phyloP scores from a whole-genome alignment of 2,888 invertebrate species.

The Holacanthella duospinosa region DNA sequence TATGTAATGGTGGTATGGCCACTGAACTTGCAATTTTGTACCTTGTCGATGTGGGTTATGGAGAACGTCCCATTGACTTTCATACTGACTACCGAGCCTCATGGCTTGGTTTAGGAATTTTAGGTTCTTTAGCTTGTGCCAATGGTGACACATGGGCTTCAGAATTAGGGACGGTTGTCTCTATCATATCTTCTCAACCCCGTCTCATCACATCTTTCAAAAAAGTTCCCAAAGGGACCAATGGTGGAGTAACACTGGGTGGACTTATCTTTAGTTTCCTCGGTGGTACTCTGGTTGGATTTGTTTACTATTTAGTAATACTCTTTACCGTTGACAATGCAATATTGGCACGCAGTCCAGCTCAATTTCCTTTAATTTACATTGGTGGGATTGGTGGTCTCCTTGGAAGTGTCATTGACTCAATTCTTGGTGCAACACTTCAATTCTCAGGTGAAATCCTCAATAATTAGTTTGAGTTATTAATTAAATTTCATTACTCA shows the following conservation, averaged over 20 bases:
- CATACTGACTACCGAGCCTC: constrained; percentile 61
- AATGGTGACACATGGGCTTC: constrained; percentile 88
- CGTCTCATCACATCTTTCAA: constrained; percentile 61
- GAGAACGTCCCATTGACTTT: constrained; percentile 70
- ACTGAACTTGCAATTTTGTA: constrained; percentile 65
- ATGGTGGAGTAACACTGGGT: constrained; percentile 64
- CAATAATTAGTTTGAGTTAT: no score
- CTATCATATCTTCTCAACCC: constrained; percentile 52
- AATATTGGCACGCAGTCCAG: constrained; percentile 51
- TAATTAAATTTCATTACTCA: constrained; percentile 3
- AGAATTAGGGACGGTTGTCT: constrained; percentile 68
- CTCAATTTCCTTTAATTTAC: constrained; percentile 65
- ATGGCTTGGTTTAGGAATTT: constrained; percentile 67
- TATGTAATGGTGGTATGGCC: constrained; percentile 84
- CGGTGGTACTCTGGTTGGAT: constrained; percentile 61
- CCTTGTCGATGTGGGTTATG: constrained; percentile 65
- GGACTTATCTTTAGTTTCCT: constrained; percentile 50
- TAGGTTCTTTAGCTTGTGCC: constrained; percentile 66
- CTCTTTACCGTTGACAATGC: constrained; percentile 53
- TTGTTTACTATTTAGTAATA: constrained; percentile 58
- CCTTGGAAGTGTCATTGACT: constrained; percentile 70
- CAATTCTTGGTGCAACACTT: constrained; percentile 68
- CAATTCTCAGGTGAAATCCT: constrained; percentile 74
- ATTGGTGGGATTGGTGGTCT: constrained; percentile 64
- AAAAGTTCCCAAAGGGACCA: constrained; percentile 72